These are phyloP conservation scores for Ceuthmochares aereus DNA, from an alignment of 2,113 vertebrate species.

Conservation along the genomic window DNA sequence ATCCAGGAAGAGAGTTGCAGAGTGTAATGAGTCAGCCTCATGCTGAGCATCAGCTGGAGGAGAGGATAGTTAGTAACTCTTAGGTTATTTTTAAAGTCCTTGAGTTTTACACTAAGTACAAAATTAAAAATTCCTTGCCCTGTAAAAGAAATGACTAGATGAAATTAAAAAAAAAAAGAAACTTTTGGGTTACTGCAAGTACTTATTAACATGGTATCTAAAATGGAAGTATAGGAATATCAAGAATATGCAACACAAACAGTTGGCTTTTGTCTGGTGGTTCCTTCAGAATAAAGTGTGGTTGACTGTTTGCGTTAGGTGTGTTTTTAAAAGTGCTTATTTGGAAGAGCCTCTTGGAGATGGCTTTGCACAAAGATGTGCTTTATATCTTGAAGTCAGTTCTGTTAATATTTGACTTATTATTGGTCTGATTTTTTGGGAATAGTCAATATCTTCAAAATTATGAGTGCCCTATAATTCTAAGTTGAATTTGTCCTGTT, in stretches of 20 bases:
- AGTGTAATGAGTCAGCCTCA: background rate
- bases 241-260: background rate
- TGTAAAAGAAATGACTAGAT: background rate
- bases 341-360: background rate
- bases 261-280: background rate
- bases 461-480: background rate
- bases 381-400: background rate
- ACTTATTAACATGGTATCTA: background rate
- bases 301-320: background rate
- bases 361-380: background rate
- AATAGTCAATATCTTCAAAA: background rate
- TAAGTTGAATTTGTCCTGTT: background rate
- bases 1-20: background rate
- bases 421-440: background rate
- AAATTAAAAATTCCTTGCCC: background rate
- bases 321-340: background rate
- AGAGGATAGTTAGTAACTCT: background rate
- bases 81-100: background rate
- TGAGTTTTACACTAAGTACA: background rate
- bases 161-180: background rate
- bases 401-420: background rate
- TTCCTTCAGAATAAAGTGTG: background rate
- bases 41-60: background rate
- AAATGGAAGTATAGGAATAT: background rate
- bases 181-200: background rate